Percentiles rank a stretch among this genome's conserved stretches.
phyloP scores from a whole-genome alignment of 2,888 invertebrate genomes.

The Papilio elwesi region DNA sequence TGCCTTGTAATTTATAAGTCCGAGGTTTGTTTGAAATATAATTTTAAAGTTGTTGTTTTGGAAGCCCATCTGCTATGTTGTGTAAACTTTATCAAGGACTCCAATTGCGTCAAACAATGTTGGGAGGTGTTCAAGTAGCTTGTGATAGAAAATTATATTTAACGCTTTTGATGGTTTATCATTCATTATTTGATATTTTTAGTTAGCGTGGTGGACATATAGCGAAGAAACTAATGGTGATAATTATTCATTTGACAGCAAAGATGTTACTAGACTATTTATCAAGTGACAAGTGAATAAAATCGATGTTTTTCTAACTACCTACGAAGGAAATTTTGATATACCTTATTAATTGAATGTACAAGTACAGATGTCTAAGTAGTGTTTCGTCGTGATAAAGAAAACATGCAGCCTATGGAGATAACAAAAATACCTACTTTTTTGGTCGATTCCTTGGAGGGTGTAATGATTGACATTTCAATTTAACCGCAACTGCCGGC shows the following conservation, averaged over 20 bases:
- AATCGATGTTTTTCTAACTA: no score
- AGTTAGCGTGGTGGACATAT: no score
- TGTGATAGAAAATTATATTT: no score
- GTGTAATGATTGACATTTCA: constrained; percentile 27
- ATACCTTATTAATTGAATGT: no score
- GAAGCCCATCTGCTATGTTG: constrained; percentile 19
- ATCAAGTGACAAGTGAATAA: no score
- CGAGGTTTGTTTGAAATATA: constrained; percentile 19
- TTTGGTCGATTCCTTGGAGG: constrained; percentile 14
- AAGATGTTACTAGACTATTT: no score
- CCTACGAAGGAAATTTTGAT: no score
- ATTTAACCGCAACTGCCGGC: constrained; percentile 18
- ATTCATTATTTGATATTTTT: no score
- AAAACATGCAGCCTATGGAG: background rate
- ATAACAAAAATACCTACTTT: constrained; percentile 7
- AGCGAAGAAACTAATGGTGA: no score
- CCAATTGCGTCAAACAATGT: background rate
- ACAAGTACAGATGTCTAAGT: background rate
- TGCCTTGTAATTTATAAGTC: constrained; percentile 7
- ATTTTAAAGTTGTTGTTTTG: constrained; percentile 22
- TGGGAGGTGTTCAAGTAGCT: background rate
- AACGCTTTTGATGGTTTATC: no score
- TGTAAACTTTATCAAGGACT: constrained; percentile 12
- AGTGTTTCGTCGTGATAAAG: background rate
- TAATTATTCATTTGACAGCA: no score